phyloP scores from a whole-genome alignment of 2,888 invertebrate species.

The Arctia plantaginis region DNA sequence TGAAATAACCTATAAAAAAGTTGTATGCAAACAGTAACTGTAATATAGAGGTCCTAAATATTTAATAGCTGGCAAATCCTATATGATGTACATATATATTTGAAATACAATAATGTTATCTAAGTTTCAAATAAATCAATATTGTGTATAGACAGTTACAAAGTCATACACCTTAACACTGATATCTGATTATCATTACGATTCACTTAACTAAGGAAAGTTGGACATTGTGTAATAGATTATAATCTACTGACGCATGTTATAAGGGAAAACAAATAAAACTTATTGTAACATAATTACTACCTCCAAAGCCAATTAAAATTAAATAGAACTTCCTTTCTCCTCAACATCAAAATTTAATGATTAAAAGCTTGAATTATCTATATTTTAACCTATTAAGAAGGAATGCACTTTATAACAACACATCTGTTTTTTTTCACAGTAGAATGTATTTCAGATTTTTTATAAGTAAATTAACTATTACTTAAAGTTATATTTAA shows the following conservation, averaged over 20 bases:
- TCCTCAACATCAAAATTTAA: background rate
- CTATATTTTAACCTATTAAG: background rate
- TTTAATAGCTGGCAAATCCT: background rate
- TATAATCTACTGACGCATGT: background rate
- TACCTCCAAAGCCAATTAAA: background rate
- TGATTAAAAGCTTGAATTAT: background rate
- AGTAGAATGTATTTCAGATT: background rate
- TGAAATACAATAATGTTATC: no score
- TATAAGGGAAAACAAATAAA: background rate
- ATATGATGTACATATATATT: background rate
- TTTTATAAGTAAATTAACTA: background rate
- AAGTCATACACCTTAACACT: background rate
- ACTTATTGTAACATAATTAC: background rate
- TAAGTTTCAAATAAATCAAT: background rate
- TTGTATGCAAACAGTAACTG: no score
- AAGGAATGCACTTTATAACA: background rate
- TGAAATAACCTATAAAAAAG: no score
- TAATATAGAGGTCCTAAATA: no score
- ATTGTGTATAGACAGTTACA: background rate
- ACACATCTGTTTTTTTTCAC: background rate
- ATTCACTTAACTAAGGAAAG: background rate
- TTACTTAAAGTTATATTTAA: background rate
- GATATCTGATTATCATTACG: background rate
- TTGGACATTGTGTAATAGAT: conserved; percentile 1
- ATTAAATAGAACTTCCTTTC: conserved; percentile 7